These are phyloP conservation scores for Thunnus thynnus DNA, from an alignment of 2,113 vertebrate species.

Conservation along the genomic window DNA sequence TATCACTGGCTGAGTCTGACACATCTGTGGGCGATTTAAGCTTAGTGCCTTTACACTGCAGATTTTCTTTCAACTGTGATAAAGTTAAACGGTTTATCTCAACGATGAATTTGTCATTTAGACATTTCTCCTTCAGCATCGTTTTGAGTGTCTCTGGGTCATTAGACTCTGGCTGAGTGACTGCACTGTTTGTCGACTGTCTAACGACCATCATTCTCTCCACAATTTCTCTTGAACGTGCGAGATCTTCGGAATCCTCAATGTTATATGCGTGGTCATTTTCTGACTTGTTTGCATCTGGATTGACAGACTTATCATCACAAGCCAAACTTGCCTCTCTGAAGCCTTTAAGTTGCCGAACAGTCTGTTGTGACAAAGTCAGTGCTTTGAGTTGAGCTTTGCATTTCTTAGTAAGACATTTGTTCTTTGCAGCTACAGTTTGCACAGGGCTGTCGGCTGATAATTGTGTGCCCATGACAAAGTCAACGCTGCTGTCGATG, in stretches of 20 bases:
- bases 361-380: neutral
- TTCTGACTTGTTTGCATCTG: neutral
- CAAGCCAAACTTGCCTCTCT: neutral
- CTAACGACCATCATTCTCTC: neutral
- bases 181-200: neutral
- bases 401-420: constrained; percentile 15
- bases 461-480: constrained; percentile 7
- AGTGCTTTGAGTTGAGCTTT: constrained; percentile 2
- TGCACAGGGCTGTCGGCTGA: neutral
- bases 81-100: constrained; percentile 18
- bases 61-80: constrained; percentile 13
- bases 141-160: neutral
- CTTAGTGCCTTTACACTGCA: neutral
- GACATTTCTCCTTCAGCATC: constrained; percentile 48
- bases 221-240: neutral
- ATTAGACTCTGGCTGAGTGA: neutral
- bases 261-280: neutral
- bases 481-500: constrained; percentile 21
- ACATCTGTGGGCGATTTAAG: neutral
- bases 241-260: neutral
- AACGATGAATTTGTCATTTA: constrained; percentile 6
- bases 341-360: neutral
- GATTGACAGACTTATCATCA: neutral
- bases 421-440: neutral
- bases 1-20: constrained; percentile 5